phyloP scores from a whole-genome alignment of 2,113 vertebrate genomes.

The Lutjanus erythropterus region DNA sequence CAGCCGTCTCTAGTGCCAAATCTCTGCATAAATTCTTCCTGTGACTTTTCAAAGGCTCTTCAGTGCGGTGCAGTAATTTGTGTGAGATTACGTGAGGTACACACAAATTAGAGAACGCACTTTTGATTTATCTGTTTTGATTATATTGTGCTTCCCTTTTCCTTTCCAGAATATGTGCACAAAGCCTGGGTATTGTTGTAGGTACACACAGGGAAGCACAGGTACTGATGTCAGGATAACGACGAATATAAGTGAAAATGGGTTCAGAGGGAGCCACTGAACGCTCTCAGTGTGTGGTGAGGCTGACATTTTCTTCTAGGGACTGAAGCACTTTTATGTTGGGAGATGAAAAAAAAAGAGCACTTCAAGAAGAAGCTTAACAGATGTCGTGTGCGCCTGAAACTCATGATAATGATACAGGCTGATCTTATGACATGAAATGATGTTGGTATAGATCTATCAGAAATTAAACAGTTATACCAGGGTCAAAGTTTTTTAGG shows the following conservation, averaged over 20 bases:
- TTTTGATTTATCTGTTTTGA: background rate
- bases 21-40: slow-evolving; percentile 5
- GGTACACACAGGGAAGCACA: background rate
- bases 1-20: slow-evolving; percentile 6
- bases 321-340: background rate
- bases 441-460: background rate
- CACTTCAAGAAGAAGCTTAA: background rate
- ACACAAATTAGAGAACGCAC: background rate
- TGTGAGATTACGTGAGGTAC: slow-evolving; percentile 6
- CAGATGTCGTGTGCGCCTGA: background rate
- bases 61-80: slow-evolving; percentile 3
- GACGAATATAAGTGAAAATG: background rate
- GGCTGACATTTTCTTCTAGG: background rate
- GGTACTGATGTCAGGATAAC: background rate
- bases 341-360: background rate
- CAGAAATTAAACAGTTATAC: background rate
- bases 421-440: background rate
- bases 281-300: background rate
- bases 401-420: background rate
- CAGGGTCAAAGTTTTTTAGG: too few species aligned
- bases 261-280: background rate
- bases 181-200: background rate
- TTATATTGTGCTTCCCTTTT: background rate
- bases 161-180: background rate
- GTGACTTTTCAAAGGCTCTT: background rate